Evolutionary conservation across 1,140 invertebrate genomes (phyloP).

Genomic region (Drosophila chauvacae): DNA sequence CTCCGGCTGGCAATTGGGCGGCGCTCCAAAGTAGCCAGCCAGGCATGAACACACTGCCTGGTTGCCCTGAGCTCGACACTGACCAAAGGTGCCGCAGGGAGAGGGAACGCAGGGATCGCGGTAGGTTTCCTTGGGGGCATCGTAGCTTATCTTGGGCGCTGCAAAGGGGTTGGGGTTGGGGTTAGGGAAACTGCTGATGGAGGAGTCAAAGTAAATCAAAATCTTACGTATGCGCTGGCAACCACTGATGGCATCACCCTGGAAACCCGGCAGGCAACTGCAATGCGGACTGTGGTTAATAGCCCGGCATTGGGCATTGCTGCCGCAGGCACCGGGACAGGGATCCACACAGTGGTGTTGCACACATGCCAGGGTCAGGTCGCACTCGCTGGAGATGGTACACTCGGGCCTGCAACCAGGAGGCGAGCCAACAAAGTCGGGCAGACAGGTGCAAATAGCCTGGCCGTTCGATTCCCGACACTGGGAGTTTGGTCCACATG

Average conservation of each 20-base stretch:
- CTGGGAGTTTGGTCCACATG: slow-evolving; percentile 92
- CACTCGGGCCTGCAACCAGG: slow-evolving; percentile 93
- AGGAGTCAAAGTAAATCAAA: no score
- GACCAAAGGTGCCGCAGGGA: slow-evolving; percentile 92
- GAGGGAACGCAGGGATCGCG: slow-evolving; percentile 90
- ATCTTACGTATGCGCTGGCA: slow-evolving; percentile 87
- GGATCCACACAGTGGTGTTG: slow-evolving; percentile 94
- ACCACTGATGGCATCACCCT: slow-evolving; percentile 92
- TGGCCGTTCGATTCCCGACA: slow-evolving; percentile 90
- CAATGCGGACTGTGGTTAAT: slow-evolving; percentile 94
- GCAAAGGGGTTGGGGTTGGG: slow-evolving; percentile 7
- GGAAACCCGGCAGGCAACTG: slow-evolving; percentile 90
- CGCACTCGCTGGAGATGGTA: slow-evolving; percentile 92
- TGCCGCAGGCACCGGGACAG: slow-evolving; percentile 92
- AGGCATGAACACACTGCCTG: slow-evolving; percentile 91
- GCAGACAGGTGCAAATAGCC: slow-evolving; percentile 91
- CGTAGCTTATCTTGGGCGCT: slow-evolving; percentile 59
- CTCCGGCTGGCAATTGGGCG: slow-evolving; percentile 91
- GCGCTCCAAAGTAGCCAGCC: slow-evolving; percentile 89
- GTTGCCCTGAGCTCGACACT: slow-evolving; percentile 89
- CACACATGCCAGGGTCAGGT: slow-evolving; percentile 90
- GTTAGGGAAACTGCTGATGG: background rate
- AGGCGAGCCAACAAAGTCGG: slow-evolving; percentile 90
- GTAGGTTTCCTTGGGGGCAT: slow-evolving; percentile 86
- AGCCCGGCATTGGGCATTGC: slow-evolving; percentile 91